Base-by-base conservation (phyloP, 2,797 vertebrate species). In the Megaceryle alcyon region DNA sequence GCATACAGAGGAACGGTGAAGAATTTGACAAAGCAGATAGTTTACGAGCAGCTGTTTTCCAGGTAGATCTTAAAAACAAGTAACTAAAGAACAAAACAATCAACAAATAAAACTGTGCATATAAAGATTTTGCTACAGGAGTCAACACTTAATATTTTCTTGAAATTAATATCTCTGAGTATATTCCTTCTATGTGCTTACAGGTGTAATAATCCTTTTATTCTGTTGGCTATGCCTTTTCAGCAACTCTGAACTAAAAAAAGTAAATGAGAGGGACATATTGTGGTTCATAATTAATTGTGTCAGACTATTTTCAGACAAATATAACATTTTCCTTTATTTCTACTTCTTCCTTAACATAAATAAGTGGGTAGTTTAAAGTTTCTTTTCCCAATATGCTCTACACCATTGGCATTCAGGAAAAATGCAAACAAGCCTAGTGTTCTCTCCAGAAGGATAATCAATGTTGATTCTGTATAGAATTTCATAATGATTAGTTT, bases 41-140 rank as follows among this genome's bases (percentile, higher is more conserved):
- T 20, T 92, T 99, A 75, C 97, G 99, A 96, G 99, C 98, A 87
- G 97, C 98, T 37, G 97, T 99, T 97, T 99, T 99, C 94, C 99
- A 99, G 99, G 99, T 99, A 97, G 96, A 25, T 63, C n/a, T 80
- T 71, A 25, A 81, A 68, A 70, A 26, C 4, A 78, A 63, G 39
- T 11, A 48, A 59, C 33, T 10, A 39, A 29, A 44, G 1, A 86
- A 29, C 8, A 57, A 82, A 64, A 5, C 8, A 70, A n/a, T 11
- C 11, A 66, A 16, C 13, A 16, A 82, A 57, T 9, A 64, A 75
- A 69, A 35, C 37, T 41, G 2, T 56, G 16, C 3, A 7, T 48
- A 6, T 41, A 48, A 61, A 59, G 4, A 10, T 77, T 51, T 39
- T 90, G 31, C 33, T 60, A 9, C 1, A 48, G 37, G 10, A 15